A percentile compares a stretch with the other conserved stretches of the same genome.
These are phyloP conservation scores for Cynoglossus semilaevis DNA, from an alignment of 2,113 vertebrate genomes.

Conservation along the genomic window DNA sequence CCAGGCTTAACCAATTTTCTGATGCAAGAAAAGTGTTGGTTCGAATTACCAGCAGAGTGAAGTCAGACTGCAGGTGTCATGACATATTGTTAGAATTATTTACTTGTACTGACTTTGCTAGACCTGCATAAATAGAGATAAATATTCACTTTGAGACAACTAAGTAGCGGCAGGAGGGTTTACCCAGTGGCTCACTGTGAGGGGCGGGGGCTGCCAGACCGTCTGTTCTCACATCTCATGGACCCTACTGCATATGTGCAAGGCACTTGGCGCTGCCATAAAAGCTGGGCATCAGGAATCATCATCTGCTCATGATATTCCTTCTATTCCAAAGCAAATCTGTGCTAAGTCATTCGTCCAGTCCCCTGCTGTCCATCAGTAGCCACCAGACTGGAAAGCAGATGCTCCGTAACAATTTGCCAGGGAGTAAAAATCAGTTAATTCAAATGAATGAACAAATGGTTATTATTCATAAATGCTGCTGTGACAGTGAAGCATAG, in stretches of 20 bases:
- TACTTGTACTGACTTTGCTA: conserved; percentile 26
- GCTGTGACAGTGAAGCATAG: conserved; percentile 12
- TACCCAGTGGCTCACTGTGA: conserved; percentile 36
- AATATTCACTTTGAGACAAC: conserved; percentile 48
- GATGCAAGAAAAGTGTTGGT: conserved; percentile 22
- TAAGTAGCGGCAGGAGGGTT: conserved; percentile 20
- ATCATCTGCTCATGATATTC: conserved; percentile 65
- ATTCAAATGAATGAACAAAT: conserved; percentile 13
- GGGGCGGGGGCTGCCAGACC: conserved; percentile 52
- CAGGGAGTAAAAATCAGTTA: conserved; percentile 45
- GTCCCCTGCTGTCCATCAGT: conserved; percentile 58
- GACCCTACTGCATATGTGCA: conserved; percentile 61
- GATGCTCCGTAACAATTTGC: conserved; percentile 55
- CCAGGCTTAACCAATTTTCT: conserved; percentile 47
- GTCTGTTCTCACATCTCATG: conserved; percentile 61
- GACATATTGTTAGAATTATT: conserved; percentile 18
- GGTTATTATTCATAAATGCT: background rate
- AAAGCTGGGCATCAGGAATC: conserved; percentile 66
- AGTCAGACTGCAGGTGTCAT: conserved; percentile 57
- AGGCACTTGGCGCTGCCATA: conserved; percentile 57
- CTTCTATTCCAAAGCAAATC: conserved; percentile 63
- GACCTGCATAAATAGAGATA: conserved; percentile 42
- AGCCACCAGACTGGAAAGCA: conserved; percentile 66
- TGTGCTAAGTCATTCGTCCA: conserved; percentile 66
- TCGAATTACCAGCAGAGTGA: conserved; percentile 48